A percentile compares a stretch with the other conserved stretches of the same genome.
Conservation (phyloP, 1,140 invertebrate species). For the Drosophila willistoni region DNA sequence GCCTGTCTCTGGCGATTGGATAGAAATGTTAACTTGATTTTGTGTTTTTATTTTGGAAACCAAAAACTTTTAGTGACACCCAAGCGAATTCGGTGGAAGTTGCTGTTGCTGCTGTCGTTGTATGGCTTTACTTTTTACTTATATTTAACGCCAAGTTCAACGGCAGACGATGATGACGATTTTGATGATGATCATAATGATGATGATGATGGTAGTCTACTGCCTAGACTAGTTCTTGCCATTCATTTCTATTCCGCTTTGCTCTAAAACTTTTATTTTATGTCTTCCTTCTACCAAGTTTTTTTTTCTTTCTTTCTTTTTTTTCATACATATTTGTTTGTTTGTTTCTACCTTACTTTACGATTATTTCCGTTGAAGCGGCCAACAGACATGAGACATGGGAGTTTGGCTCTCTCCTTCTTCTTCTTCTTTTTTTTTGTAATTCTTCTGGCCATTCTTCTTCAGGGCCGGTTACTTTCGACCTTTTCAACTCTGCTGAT, state of each 20-base stretch:
- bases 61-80: conserved; percentile 68
- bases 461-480: conserved; percentile 57
- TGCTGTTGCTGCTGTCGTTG: conserved; percentile 49
- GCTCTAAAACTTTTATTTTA: conserved; percentile 76
- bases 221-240: conserved; percentile 60
- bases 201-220: conserved; percentile 30
- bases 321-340: conserved; percentile 37
- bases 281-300: conserved; percentile 57
- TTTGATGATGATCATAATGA: conserved; percentile 41
- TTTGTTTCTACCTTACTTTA: conserved; percentile 70
- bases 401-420: conserved; percentile 32
- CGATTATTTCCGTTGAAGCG: conserved; percentile 79
- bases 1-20: conserved; percentile 43
- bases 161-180: conserved; percentile 52
- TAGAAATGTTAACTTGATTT: conserved; percentile 54
- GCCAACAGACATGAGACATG: conserved; percentile 28
- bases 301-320: conserved; percentile 15
- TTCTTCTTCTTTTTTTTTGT: conserved; percentile 13
- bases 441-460: not conserved
- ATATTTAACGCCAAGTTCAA: conserved; percentile 79
- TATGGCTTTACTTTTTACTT: conserved; percentile 63
- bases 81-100: conserved; percentile 35
- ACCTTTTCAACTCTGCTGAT: conserved; percentile 65
- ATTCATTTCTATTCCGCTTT: conserved; percentile 72
- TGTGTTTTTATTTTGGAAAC: conserved; percentile 14